Conservation (phyloP, 1,140 invertebrate species). For the Drosophila ercepeae region DNA sequence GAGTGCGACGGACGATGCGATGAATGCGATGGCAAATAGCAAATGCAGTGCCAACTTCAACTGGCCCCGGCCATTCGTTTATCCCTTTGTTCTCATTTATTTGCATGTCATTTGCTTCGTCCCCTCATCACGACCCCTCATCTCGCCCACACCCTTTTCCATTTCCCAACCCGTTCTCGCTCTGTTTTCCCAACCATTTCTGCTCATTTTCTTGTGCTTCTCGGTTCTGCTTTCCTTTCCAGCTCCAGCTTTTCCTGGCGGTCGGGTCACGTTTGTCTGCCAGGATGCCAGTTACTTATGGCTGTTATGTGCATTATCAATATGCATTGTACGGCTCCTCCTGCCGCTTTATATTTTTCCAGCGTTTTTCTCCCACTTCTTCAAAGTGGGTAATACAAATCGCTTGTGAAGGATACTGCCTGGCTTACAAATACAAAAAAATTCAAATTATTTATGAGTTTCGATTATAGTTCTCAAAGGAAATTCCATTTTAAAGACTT, state of each 20-base stretch:
- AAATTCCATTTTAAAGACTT: neutral
- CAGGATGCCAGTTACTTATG: slow-evolving; percentile 75
- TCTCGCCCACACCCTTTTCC: neutral
- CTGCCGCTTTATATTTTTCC: slow-evolving; percentile 62
- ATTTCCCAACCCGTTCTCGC: neutral
- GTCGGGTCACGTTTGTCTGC: slow-evolving; percentile 74
- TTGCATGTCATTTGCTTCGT: slow-evolving; percentile 76
- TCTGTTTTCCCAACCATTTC: neutral
- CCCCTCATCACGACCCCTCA: slow-evolving; percentile 12
- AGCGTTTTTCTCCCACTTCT: slow-evolving; percentile 36
- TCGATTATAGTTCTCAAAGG: neutral
- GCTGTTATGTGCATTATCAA: slow-evolving; percentile 79
- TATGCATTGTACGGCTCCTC: slow-evolving; percentile 65
- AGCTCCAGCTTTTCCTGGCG: slow-evolving; percentile 1
- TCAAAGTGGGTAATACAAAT: slow-evolving; percentile 32
- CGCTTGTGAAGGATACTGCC: slow-evolving; percentile 12
- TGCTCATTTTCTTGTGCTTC: slow-evolving; percentile 28
- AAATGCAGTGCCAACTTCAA: slow-evolving; percentile 56
- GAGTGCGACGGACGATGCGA: slow-evolving; percentile 37
- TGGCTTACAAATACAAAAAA: neutral
- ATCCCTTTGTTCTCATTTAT: slow-evolving; percentile 81
- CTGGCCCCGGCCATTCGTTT: slow-evolving; percentile 67
- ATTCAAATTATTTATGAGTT: slow-evolving; percentile 28
- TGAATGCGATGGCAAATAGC: slow-evolving; percentile 46
- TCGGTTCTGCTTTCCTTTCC: slow-evolving; percentile 15